Base-by-base conservation (phyloP, 2,888 invertebrate species). In the Crossocerus cetratus region DNA sequence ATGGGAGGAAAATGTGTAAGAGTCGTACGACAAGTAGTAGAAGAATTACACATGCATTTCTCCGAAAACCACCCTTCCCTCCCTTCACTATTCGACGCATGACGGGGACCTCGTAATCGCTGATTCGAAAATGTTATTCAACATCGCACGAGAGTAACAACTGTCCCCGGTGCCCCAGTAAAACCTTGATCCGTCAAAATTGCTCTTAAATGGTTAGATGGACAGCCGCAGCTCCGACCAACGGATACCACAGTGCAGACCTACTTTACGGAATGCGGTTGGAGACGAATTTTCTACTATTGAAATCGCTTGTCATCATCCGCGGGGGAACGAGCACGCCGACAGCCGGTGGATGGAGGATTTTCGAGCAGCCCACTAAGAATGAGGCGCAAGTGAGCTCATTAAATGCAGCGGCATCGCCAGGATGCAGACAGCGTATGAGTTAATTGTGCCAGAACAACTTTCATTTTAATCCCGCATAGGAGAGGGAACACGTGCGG, bases 401-500 rank as follows among this genome's bases (percentile, higher is more conserved):
- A 59, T 66, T 65, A 66, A 66, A 70, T 55, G 32, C 49, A 32
- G 54, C 44, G 54, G 66, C 61, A 64, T 69, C 69, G 66, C 58
- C 69, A 42, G 59, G 60, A 65, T 58, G 53, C 62, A 65, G 68
- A 75, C 60, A 75, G 69, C 66, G 57, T 16, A 49, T 64, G 64
- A 66, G 69, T 75, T 75, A 75, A 75, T 75, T 72, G 72, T 75
- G 72, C 58, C 66, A 72, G 64, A 72, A 69, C 75, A 75, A 75
- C 75, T 75, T 75, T 75, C 69, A 75, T 75, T 75, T 75, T 75
- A 69, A 72, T 61, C 43, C 66, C 60, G 60, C 23, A n/a, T 44
- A 58, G 57, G 60, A 69, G 65, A 43, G 72, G 65, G 59, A 42
- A 62, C 53, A 63, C 57, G 54, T n/a, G 59, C 42, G 44, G 44